phyloP scores from a whole-genome alignment of 1,140 invertebrate species.

The Ephestia elutella region DNA sequence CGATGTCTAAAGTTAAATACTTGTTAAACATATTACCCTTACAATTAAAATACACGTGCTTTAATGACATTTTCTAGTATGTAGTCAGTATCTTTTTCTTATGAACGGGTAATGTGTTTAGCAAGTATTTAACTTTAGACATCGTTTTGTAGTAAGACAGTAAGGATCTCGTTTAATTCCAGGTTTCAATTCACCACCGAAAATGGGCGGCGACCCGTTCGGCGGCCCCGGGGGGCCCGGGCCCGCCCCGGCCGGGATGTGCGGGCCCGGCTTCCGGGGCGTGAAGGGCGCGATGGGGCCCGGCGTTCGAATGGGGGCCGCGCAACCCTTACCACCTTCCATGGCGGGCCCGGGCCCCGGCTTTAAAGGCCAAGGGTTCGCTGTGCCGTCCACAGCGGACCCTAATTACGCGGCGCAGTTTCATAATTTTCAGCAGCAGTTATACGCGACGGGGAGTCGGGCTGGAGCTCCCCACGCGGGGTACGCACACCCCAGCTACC shows the following conservation, averaged over 20 bases:
- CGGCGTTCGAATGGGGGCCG: slow-evolving; percentile 51
- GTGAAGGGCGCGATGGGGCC: slow-evolving; percentile 59
- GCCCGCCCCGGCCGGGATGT: slow-evolving; percentile 50
- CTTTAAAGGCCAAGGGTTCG: slow-evolving; percentile 87
- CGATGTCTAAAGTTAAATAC: too few species aligned
- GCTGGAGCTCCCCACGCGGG: slow-evolving; percentile 60
- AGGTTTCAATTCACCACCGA: slow-evolving; percentile 67
- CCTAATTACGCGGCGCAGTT: slow-evolving; percentile 95
- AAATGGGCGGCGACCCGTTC: slow-evolving; percentile 60
- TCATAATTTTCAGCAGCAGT: slow-evolving; percentile 95
- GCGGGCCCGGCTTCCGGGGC: slow-evolving; percentile 58
- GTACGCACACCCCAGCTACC: slow-evolving; percentile 51
- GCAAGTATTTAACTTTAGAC: too few species aligned
- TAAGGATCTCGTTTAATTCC: too few species aligned
- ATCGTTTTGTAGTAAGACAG: too few species aligned
- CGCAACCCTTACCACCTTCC: slow-evolving; percentile 84
- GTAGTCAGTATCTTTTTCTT: too few species aligned
- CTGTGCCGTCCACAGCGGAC: slow-evolving; percentile 88
- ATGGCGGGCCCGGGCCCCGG: slow-evolving; percentile 82
- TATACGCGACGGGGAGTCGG: slow-evolving; percentile 92
- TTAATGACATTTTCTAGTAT: too few species aligned
- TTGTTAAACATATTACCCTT: too few species aligned
- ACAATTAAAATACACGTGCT: too few species aligned
- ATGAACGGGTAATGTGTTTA: too few species aligned
- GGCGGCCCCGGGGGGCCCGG: slow-evolving; percentile 28